phyloP scores from a whole-genome alignment of 2,888 invertebrate genomes.

The Dicycla oo region DNA sequence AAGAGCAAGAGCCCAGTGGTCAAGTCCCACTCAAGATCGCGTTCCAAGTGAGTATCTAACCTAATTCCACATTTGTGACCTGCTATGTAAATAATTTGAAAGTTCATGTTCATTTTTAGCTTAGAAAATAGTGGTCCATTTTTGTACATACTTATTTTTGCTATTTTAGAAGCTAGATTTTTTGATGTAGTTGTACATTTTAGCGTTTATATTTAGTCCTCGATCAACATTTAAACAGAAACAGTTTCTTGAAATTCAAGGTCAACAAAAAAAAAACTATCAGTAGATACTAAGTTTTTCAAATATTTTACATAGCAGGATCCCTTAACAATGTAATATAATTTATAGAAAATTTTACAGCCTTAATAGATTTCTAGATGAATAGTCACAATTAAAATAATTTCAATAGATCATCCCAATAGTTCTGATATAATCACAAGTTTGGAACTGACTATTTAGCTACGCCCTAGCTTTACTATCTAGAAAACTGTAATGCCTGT shows the following conservation, averaged over 20 bases:
- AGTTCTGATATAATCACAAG: conserved; percentile 13
- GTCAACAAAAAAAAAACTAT: background rate
- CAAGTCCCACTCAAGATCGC: conserved; percentile 94
- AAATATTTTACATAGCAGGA: conserved; percentile 55
- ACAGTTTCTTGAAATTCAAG: background rate
- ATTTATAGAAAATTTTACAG: conserved; percentile 18
- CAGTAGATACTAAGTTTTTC: background rate
- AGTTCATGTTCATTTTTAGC: conserved; percentile 1
- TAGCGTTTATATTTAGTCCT: conserved; percentile 28
- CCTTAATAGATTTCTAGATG: conserved; percentile 44
- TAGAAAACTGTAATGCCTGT: conserved; percentile 8
- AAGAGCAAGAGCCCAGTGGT: conserved; percentile 94
- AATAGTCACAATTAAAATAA: conserved; percentile 39
- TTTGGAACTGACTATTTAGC: conserved; percentile 51
- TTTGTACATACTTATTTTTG: conserved; percentile 20
- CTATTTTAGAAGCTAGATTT: conserved; percentile 9
- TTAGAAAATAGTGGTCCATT: conserved; percentile 11
- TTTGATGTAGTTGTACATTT: conserved; percentile 31
- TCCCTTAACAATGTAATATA: conserved; percentile 13
- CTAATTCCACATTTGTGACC: conserved; percentile 11
- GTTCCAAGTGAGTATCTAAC: conserved; percentile 92
- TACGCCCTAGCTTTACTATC: background rate
- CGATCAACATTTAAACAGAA: conserved; percentile 2
- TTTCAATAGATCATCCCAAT: conserved; percentile 32
- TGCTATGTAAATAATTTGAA: conserved; percentile 59